phyloP scores from a whole-genome alignment of 2,797 vertebrate genomes.

The Zalophus californianus region DNA sequence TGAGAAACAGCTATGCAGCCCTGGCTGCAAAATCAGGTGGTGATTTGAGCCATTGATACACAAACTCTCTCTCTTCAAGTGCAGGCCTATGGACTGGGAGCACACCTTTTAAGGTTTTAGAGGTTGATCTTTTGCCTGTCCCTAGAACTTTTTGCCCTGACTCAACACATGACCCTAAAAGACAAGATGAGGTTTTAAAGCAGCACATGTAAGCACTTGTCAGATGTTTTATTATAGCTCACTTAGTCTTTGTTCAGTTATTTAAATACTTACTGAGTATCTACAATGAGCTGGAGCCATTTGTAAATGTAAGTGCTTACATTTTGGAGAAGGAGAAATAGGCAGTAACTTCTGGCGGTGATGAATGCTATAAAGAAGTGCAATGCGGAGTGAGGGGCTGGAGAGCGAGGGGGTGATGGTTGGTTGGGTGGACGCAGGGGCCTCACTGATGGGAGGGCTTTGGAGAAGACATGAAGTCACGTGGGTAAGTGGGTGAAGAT shows the following conservation, averaged over 20 bases:
- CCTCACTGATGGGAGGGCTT: background rate
- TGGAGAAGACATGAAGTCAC: background rate
- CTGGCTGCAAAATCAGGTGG: background rate
- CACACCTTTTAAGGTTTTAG: background rate
- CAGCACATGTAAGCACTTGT: background rate
- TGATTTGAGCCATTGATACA: background rate
- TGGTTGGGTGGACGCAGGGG: background rate
- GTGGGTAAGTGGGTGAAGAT: background rate
- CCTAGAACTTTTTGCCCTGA: background rate
- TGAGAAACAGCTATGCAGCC: slow-evolving; percentile 18
- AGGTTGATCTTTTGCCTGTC: background rate
- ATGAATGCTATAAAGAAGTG: background rate
- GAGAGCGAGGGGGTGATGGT: background rate
- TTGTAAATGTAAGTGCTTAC: background rate
- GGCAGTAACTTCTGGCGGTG: background rate
- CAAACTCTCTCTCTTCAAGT: background rate
- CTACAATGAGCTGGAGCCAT: background rate
- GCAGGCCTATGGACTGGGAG: background rate
- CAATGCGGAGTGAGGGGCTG: background rate
- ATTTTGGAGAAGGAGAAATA: background rate
- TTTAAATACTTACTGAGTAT: background rate
- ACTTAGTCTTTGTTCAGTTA: slow-evolving; percentile 28
- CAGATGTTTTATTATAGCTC: background rate
- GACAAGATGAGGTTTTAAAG: slow-evolving; percentile 40
- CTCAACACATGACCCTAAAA: background rate